Evolutionary conservation across 2,888 invertebrate species (phyloP).

Genomic region (Nipponacmea schrenckii): DNA sequence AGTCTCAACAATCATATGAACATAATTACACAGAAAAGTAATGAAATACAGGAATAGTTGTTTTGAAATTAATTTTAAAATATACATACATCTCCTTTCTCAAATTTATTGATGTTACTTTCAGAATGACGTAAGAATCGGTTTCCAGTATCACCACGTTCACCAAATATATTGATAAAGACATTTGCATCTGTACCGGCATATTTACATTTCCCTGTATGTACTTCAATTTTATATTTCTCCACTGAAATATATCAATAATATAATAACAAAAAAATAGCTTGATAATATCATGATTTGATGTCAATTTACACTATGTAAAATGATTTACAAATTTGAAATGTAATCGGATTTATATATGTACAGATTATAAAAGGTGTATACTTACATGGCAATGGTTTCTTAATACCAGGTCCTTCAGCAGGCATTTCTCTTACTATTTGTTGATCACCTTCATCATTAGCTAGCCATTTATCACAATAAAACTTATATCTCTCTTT

Average conservation of each 20-base stretch:
- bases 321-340: no score
- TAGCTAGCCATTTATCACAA: constrained; percentile 66
- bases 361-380: no score
- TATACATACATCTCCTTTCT: constrained; percentile 61
- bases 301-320: no score
- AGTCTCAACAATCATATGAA: no score
- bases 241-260: constrained; percentile 48
- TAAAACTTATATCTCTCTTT: constrained; percentile 60
- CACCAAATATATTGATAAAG: constrained; percentile 64
- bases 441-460: constrained; percentile 65
- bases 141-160: constrained; percentile 66
- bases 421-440: constrained; percentile 66
- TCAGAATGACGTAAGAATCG: constrained; percentile 56
- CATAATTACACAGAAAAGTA: no score
- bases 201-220: constrained; percentile 61
- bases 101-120: constrained; percentile 65
- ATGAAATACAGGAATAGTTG: no score
- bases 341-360: no score
- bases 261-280: no score
- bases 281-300: no score
- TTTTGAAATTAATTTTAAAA: background rate
- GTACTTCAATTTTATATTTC: constrained; percentile 60
- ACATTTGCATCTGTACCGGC: constrained; percentile 68
- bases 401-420: constrained; percentile 61
- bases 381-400: constrained; percentile 55